Base-by-base conservation (phyloP, 1,140 invertebrate species). In the Druon quercuslanigerum region DNA sequence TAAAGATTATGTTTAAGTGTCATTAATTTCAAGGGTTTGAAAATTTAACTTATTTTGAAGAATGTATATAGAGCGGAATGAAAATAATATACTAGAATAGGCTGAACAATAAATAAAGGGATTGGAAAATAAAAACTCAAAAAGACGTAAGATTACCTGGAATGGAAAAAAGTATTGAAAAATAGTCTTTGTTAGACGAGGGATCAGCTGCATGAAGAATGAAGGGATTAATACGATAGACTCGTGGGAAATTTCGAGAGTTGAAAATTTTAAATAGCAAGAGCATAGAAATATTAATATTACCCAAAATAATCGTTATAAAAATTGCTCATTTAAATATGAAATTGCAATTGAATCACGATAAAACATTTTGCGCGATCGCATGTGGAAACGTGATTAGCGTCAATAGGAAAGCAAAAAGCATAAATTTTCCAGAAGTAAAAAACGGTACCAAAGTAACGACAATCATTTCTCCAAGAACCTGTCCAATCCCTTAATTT, bases 361-460 rank as follows among this genome's bases (percentile, higher is more conserved):
- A 60, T 33, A 33, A 60, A 60, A 60, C 57, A 60, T 19, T 14
- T 25, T 0, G 20, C 13, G 6, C 57, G 57, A 40, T 60, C 25
- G 57, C 57, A 60, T 60, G 57, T 33, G 57, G 12, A 60, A 60
- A 60, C 57, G 25, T 40, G 7, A 40, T 60, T 60, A 60, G 57
- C 57, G 57, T 40, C 57, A 16, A 60, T 16, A 60, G 25, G 25
- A 33, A 33, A 33, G 25, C 13, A 25, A 60, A 60, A 60, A 60
- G 57, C 57, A 60, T 60, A 60, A 60, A 60, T 60, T 40, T 14
- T 25, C 20, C 16, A 14, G 25, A 60, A 60, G 33, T 19, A 5
- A 33, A 60, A 60, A 60, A 60, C 20, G 25, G 19, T 60, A 60
- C 40, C 25, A 60, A 25, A 33, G 20, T 60, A 60, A 60, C 57